These are phyloP conservation scores for Chaetogeoica ovagalla DNA, from an alignment of 2,888 invertebrate species.

Conservation along the genomic window DNA sequence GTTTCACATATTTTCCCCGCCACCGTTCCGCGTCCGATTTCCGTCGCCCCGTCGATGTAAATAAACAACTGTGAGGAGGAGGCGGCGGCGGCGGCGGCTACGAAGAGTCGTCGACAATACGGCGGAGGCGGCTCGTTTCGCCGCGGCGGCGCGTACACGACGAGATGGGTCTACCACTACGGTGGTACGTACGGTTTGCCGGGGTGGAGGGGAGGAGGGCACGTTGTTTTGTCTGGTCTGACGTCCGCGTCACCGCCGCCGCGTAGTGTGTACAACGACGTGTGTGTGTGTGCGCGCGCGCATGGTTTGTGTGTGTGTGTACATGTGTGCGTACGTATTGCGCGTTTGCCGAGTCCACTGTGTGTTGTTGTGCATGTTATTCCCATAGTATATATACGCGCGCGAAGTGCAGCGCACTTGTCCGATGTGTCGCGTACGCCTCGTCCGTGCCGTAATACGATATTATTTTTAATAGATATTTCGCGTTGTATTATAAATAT, in stretches of 20 bases:
- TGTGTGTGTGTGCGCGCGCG: neutral
- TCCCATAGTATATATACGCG: constrained; percentile 9
- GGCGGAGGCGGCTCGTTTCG: neutral
- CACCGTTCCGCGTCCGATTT: constrained; percentile 37
- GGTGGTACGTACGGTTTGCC: neutral
- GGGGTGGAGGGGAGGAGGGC: neutral
- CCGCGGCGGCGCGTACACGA: no score
- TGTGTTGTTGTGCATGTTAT: constrained; percentile 46
- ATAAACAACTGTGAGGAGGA: constrained; percentile 7
- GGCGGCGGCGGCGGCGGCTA: no score
- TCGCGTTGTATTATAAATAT: no score
- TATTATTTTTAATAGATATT: neutral
- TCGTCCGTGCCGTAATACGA: constrained; percentile 25
- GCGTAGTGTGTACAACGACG: neutral
- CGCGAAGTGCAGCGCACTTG: constrained; percentile 37
- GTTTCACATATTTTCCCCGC: constrained; percentile 33
- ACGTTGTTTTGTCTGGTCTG: constrained; percentile 52
- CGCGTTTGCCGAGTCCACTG: constrained; percentile 52
- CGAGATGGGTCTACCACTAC: neutral
- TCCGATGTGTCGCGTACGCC: constrained; percentile 7
- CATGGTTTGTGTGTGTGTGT: neutral
- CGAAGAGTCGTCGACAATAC: neutral
- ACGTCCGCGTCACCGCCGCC: constrained; percentile 39
- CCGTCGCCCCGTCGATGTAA: constrained; percentile 27
- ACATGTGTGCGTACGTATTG: constrained; percentile 26